Evolutionary conservation across 1,140 invertebrate species (phyloP).

Genomic region (Heliothis subflexa): DNA sequence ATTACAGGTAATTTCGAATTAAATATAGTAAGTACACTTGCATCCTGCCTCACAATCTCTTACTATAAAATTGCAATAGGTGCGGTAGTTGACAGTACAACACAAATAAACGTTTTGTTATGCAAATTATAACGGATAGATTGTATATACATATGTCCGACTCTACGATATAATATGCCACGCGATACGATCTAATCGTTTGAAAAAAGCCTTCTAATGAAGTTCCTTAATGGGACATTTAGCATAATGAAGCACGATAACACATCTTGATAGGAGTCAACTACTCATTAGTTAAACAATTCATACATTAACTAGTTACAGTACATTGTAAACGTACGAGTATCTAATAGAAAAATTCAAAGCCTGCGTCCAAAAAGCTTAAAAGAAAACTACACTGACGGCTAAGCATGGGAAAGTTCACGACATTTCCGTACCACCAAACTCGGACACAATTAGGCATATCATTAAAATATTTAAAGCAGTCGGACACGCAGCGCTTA

Average conservation of each 20-base stretch:
- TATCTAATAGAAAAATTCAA: too few relatives aligned
- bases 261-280: background rate
- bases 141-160: background rate
- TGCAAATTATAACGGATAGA: conserved; percentile 15
- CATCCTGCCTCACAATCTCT: background rate
- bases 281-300: background rate
- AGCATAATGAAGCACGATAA: background rate
- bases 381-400: background rate
- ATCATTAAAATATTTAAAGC: conserved; percentile 27
- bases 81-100: background rate
- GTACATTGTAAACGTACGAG: too few relatives aligned
- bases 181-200: conserved; percentile 15
- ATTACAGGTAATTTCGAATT: background rate
- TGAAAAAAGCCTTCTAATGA: background rate
- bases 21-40: background rate
- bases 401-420: conserved; percentile 18
- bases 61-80: background rate
- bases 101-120: conserved; percentile 22
- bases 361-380: too few relatives aligned
- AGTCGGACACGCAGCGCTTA: background rate
- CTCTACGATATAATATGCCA: background rate
- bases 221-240: conserved; percentile 12
- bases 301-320: background rate
- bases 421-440: background rate
- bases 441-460: conserved; percentile 6